Conservation (phyloP, 1,140 invertebrate species). For the Psix sp. region DNA sequence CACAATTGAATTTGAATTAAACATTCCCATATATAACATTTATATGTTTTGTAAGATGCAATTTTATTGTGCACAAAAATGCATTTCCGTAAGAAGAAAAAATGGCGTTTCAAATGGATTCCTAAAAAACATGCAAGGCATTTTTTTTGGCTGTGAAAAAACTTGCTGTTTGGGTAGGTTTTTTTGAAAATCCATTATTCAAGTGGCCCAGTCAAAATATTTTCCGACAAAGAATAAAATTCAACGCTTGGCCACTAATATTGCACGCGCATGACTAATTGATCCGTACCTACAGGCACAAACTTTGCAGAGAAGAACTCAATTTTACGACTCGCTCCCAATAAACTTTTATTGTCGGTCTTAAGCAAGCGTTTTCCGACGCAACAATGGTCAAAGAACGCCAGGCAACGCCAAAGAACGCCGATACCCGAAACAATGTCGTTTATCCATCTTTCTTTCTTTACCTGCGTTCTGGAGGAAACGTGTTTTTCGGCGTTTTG, state of each 20-base stretch:
- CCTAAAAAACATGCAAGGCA: no score
- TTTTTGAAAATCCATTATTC: slow-evolving; percentile 13
- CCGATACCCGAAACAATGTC: slow-evolving; percentile 51
- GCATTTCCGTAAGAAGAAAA: no score
- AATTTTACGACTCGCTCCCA: slow-evolving; percentile 51
- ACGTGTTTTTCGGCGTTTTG: slow-evolving; percentile 37
- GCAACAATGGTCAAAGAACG: slow-evolving; percentile 44
- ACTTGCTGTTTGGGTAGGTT: not conserved
- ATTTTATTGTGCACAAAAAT: no score
- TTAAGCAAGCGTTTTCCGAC: slow-evolving; percentile 51
- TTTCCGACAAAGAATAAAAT: slow-evolving; percentile 50
- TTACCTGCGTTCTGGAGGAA: slow-evolving; percentile 21
- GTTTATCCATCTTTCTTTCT: slow-evolving; percentile 7
- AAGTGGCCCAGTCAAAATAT: slow-evolving; percentile 49
- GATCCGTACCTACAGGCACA: slow-evolving; percentile 31
- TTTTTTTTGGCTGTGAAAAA: no score
- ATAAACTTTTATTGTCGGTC: slow-evolving; percentile 48
- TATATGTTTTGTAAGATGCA: no score
- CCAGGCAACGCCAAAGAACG: slow-evolving; percentile 31
- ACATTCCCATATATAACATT: no score
- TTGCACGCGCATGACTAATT: slow-evolving; percentile 56
- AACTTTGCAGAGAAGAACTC: slow-evolving; percentile 41
- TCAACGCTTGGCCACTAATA: slow-evolving; percentile 28
- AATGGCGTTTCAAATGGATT: no score
- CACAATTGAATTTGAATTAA: no score